Evolutionary conservation across 2,797 vertebrate species (phyloP), one percentile per base, ranked within the genome.

Genomic region (Microctenopoma steveboyesi): DNA sequence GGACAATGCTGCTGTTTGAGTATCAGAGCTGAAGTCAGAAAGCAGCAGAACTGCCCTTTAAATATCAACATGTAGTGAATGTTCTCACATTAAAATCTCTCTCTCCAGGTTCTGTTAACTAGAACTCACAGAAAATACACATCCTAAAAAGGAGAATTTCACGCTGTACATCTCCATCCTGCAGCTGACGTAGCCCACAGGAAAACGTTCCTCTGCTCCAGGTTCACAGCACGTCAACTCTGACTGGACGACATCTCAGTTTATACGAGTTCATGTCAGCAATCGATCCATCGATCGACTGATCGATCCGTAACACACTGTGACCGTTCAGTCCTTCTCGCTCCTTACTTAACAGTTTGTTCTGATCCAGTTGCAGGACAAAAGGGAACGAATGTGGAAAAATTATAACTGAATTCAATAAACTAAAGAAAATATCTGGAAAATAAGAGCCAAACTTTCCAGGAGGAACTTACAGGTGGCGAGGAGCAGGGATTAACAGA

Each of bases 11-110:
- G 61, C 7, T 52, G 28, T 39, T 14, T 9, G n/a, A 46, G 27
- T 43, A 58, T 40, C 25, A 51, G 59, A 59, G 58, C 12, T 22
- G 22, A 11, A 3, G 37, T 46, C 56, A 48, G 56, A 47, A 22
- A 22, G 0, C n/a, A 47, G 16, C 51, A 72, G 47, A 56, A 45
- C 2, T 11, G 63, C 40, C 66, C 64, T 49, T 43, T 39, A 37
- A 59, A 58, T 67, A 45, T 37, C 30, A n/a, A 71, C 54, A 14
- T 54, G 83, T 82, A 82, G 74, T 78, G 76, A 84, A 62, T 4
- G 1, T 13, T 63, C 64, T 46, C 7, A 71, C 50, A 4, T 58
- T 51, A 57, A 47, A 64, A 53, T 37, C 25, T 50, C 22, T 53
- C 22, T 53, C 16, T 35, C 40, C 39, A 76, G 51, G 14, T 58